Conservation (phyloP, 2,888 invertebrate species). For the Strigamia maritima region DNA sequence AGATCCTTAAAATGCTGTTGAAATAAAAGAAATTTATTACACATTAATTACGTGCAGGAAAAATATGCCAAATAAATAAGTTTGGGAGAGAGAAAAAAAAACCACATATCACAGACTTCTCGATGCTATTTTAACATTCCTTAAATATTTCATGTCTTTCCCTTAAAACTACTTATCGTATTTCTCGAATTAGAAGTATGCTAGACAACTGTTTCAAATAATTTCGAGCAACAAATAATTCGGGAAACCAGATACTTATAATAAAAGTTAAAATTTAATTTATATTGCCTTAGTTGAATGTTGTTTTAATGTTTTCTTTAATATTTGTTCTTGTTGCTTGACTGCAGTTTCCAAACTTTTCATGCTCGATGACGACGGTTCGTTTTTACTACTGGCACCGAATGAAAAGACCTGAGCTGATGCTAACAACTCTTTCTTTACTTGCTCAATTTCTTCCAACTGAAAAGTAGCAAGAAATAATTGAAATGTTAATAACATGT, state of each 20-base stretch:
- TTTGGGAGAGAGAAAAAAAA: not conserved
- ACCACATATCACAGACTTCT: not conserved
- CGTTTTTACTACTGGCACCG: conserved; percentile 12
- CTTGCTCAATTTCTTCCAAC: conserved; percentile 42
- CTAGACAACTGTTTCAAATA: not conserved
- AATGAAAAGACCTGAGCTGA: conserved; percentile 33
- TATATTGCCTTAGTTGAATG: conserved; percentile 56
- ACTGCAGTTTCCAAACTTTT: conserved; percentile 66
- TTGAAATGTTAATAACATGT: not conserved
- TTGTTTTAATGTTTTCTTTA: conserved; percentile 62
- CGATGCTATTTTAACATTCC: not conserved
- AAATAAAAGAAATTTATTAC: conserved; percentile 5
- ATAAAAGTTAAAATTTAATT: not conserved
- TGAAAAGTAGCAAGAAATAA: not conserved
- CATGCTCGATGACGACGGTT: conserved; percentile 48
- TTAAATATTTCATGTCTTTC: conserved; percentile 1
- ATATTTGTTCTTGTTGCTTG: conserved; percentile 60
- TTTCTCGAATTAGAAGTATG: too few relatives aligned
- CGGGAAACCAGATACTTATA: not conserved
- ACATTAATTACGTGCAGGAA: conserved; percentile 24
- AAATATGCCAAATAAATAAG: not conserved
- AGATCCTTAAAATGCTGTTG: conserved; percentile 57
- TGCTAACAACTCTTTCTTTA: conserved; percentile 38
- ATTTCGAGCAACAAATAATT: too few relatives aligned
- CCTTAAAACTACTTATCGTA: not conserved